Evolutionary conservation across 2,113 vertebrate genomes (phyloP).

Genomic region (Cyphomyrus plagiostoma): DNA sequence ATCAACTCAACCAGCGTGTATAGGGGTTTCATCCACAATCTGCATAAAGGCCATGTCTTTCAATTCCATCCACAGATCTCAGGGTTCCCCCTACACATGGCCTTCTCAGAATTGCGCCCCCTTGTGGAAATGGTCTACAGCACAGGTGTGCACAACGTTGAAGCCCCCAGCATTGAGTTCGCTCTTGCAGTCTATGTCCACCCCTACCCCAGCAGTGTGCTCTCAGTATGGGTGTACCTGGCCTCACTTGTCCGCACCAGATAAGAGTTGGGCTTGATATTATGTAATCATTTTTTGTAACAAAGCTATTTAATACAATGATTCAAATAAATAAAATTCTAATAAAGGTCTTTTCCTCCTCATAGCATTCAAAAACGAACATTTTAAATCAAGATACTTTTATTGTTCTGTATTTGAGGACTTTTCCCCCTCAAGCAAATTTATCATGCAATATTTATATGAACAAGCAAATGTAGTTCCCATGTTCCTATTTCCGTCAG

Average conservation of each 20-base stretch:
- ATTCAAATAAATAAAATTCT: neutral
- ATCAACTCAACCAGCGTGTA: neutral
- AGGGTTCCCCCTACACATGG: conserved; percentile 87
- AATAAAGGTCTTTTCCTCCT: neutral
- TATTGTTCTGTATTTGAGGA: neutral
- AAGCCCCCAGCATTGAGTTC: conserved; percentile 78
- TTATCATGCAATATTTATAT: neutral
- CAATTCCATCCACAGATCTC: conserved; percentile 65
- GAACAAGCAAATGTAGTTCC: neutral
- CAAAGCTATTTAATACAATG: neutral
- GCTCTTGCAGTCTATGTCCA: conserved; percentile 89
- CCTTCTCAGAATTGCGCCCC: conserved; percentile 81
- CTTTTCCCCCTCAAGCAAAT: neutral
- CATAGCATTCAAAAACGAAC: neutral
- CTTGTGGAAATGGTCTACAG: conserved; percentile 84
- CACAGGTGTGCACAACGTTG: conserved; percentile 81
- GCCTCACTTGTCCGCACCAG: conserved; percentile 76
- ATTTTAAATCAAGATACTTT: conserved; percentile 5
- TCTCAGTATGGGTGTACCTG: conserved; percentile 92
- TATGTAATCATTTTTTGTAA: neutral
- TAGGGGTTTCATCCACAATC: neutral
- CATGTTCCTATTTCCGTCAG: neutral
- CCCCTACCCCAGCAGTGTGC: conserved; percentile 82
- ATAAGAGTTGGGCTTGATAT: conserved; percentile 33
- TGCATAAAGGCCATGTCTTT: neutral